Percentiles rank a stretch among this genome's conserved stretches.
These are phyloP conservation scores for Tenrec ecaudatus DNA, from an alignment of 2,113 vertebrate genomes.

Conservation along the genomic window DNA sequence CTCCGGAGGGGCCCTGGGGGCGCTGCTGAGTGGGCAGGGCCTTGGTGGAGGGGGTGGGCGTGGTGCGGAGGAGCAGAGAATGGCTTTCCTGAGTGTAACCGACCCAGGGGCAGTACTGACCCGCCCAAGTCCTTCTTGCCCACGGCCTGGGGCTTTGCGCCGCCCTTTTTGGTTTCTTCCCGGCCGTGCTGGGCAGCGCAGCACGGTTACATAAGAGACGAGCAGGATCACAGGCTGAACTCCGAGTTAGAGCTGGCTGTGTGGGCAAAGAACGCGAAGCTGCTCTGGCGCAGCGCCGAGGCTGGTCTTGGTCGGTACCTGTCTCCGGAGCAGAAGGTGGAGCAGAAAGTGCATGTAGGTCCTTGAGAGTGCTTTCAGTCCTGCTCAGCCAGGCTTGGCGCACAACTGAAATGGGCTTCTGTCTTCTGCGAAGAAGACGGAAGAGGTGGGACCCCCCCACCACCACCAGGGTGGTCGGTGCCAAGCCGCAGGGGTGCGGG, in stretches of 20 bases:
- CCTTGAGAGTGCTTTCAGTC: not conserved
- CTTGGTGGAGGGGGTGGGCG: no score
- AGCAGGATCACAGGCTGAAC: not conserved
- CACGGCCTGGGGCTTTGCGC: not conserved
- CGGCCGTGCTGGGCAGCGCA: not conserved
- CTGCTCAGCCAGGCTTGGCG: not conserved
- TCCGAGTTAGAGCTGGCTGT: not conserved
- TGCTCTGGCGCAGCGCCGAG: not conserved
- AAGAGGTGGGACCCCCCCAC: not conserved
- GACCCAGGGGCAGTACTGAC: not conserved
- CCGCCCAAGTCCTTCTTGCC: not conserved
- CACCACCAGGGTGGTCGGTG: not conserved
- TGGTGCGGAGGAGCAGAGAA: not conserved
- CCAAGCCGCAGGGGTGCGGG: not conserved
- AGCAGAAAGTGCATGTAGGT: not conserved
- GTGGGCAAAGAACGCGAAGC: not conserved
- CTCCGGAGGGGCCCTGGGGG: not conserved
- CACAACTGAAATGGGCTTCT: not conserved
- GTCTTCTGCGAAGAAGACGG: not conserved
- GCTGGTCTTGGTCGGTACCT: not conserved
- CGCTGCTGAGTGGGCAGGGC: not conserved
- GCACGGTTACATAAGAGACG: not conserved
- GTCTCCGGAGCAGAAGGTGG: not conserved
- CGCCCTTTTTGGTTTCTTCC: not conserved
- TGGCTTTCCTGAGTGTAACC: not conserved